phyloP scores from a whole-genome alignment of 2,797 vertebrate species.

The Salarias fasciatus region DNA sequence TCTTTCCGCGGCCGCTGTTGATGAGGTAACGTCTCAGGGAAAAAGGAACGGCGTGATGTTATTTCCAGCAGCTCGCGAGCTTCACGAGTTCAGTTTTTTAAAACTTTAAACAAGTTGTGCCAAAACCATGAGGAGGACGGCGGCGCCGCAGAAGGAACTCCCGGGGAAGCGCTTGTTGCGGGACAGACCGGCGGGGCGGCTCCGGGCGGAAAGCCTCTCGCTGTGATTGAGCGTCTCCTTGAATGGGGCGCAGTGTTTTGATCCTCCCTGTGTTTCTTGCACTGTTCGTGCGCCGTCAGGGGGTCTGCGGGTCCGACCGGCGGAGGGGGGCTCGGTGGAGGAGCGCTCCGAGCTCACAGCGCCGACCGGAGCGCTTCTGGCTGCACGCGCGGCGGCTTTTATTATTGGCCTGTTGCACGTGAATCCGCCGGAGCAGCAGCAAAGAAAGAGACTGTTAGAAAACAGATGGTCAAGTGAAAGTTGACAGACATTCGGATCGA shows the following conservation, averaged over 20 bases:
- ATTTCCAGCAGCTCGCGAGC: constrained; percentile 16
- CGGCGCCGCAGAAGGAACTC: background rate
- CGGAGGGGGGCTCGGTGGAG: constrained; percentile 52
- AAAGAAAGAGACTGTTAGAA: constrained; percentile 18
- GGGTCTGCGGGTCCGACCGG: constrained; percentile 48
- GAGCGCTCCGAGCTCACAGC: background rate
- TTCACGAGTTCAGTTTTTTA: constrained; percentile 12
- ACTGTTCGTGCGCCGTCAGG: constrained; percentile 1
- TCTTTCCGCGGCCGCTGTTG: background rate
- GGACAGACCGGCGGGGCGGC: constrained; percentile 25
- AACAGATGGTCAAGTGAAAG: background rate
- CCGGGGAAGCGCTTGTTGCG: constrained; percentile 10
- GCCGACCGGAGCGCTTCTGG: background rate
- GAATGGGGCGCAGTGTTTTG: constrained; percentile 24
- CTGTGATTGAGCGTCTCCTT: constrained; percentile 14
- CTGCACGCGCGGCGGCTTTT: constrained; percentile 3
- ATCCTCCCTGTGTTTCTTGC: constrained; percentile 6
- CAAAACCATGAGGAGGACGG: constrained; percentile 58
- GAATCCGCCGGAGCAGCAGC: constrained; percentile 22
- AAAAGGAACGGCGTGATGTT: constrained; percentile 19
- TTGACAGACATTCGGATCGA: constrained; percentile 1
- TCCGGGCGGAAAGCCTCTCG: constrained; percentile 4
- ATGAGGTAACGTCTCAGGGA: constrained; percentile 36
- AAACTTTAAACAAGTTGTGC: constrained; percentile 23
- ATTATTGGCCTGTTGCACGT: constrained; percentile 27